Base-by-base conservation (phyloP, 2,797 vertebrate species). In the Falco cherrug region DNA sequence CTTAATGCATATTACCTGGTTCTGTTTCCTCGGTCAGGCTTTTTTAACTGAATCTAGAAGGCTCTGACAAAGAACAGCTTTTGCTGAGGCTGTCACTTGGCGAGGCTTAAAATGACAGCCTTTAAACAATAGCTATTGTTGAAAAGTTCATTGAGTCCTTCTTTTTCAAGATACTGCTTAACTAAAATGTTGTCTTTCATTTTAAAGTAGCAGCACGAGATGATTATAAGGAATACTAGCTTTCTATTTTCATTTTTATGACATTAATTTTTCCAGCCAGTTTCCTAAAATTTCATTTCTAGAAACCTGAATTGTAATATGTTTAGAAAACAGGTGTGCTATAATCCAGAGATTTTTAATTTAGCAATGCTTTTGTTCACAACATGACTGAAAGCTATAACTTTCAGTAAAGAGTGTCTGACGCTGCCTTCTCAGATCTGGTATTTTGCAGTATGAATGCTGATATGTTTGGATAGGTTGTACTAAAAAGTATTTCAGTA, bases 71-170 rank as follows among this genome's bases (percentile, higher is more conserved):
- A 5, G 56, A 92, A 8, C 28, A 75, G 5, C 63, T 54, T 91
- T 90, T 93, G 47, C 82, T 91, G 79, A 37, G 47, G 31, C 78
- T 95, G 65, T 75, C 76, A 51, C 33, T 88, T 85, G 54, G 17
- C 35, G 85, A 8, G 9, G 35, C 67, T 91, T 65, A 88, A 91
- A 95, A 76, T 69, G 61, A 69, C 69, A 91, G 77, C 73, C 84
- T 81, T 90, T 91, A 84, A 95, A 93, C 92, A 93, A 84, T 90
- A 93, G 73, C n/a, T 81, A 11, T 68, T 69, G 16, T 63, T 94
- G 67, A 91, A 91, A 93, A 78, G 87, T 90, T 95, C 35, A 65
- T 87, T 6, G 89, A 90, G 76, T 73, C 37, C 39, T 93, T 16
- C 59, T 79, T 83, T 39, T 71, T 87, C 37, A 67, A 64, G 60